A percentile compares a stretch with the other conserved stretches of the same genome.
Conservation (phyloP, 2,888 invertebrate species). For the Allacma fusca region DNA sequence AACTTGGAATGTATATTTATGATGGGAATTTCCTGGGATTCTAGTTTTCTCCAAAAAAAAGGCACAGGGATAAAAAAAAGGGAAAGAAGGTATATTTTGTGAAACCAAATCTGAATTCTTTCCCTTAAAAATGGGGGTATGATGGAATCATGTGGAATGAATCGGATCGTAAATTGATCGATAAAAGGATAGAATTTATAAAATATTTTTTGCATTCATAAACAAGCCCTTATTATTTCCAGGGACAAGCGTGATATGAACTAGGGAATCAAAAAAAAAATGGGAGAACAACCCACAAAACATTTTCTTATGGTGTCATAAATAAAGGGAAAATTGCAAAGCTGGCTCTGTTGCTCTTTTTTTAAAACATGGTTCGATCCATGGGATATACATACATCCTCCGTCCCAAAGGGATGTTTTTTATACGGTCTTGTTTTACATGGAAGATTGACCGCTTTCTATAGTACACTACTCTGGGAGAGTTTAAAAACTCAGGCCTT, state of each 20-base stretch:
- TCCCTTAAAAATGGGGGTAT: neutral
- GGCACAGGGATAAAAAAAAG: no score
- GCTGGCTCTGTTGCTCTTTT: neutral
- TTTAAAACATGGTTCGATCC: neutral
- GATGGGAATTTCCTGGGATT: no score
- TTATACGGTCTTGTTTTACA: no score
- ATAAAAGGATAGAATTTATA: neutral
- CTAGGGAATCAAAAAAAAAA: neutral
- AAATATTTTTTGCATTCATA: slow-evolving; percentile 1
- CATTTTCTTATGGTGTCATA: slow-evolving; percentile 26
- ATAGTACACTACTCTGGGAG: no score
- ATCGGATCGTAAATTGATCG: slow-evolving; percentile 16
- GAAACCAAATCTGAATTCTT: neutral
- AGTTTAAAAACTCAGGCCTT: no score
- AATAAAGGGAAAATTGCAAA: slow-evolving; percentile 28
- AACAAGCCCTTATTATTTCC: slow-evolving; percentile 19
- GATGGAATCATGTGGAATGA: neutral
- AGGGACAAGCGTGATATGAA: neutral
- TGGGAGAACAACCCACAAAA: slow-evolving; percentile 32
- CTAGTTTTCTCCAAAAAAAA: no score
- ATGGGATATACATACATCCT: no score
- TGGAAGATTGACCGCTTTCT: no score
- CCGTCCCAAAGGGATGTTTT: no score
- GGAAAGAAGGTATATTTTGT: no score
- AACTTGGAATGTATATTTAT: no score